Evolutionary conservation across 2,797 vertebrate species (phyloP).

Genomic region (Pseudotriccus pelzelni): DNA sequence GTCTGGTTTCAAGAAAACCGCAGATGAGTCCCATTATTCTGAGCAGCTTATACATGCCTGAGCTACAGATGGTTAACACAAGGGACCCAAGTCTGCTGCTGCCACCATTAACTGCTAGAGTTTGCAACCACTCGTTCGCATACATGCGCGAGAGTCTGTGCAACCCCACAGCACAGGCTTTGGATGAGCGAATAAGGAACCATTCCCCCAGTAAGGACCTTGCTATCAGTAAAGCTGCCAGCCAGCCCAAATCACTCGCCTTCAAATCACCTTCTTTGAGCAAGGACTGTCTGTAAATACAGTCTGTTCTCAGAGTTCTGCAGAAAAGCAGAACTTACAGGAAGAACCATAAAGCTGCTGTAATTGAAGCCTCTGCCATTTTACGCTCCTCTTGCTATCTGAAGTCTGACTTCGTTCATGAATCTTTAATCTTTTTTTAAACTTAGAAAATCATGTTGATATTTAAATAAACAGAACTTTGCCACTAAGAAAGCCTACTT

Average conservation of each 20-base stretch:
- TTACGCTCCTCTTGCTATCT: not conserved
- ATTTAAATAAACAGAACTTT: not conserved
- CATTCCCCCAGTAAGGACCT: fast-evolving
- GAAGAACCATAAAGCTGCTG: not conserved
- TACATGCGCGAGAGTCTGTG: fast-evolving
- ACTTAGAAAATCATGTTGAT: not conserved
- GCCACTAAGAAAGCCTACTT: not conserved
- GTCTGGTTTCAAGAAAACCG: not conserved
- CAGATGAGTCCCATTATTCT: not conserved
- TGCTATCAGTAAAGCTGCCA: not conserved
- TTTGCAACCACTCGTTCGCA: fast-evolving
- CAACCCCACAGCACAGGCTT: fast-evolving
- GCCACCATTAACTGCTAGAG: not conserved
- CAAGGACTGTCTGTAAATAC: not conserved
- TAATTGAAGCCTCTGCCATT: not conserved
- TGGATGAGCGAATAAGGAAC: not conserved
- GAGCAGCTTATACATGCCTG: not conserved
- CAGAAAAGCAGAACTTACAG: not conserved
- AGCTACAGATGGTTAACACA: not conserved
- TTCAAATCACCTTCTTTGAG: not conserved
- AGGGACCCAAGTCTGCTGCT: not conserved
- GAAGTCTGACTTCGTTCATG: not conserved
- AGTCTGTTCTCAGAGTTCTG: too few relatives aligned
- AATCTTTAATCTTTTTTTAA: not conserved
- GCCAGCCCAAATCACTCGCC: not conserved